phyloP scores from a whole-genome alignment of 2,113 vertebrate species.

The Chaetodon auriga region DNA sequence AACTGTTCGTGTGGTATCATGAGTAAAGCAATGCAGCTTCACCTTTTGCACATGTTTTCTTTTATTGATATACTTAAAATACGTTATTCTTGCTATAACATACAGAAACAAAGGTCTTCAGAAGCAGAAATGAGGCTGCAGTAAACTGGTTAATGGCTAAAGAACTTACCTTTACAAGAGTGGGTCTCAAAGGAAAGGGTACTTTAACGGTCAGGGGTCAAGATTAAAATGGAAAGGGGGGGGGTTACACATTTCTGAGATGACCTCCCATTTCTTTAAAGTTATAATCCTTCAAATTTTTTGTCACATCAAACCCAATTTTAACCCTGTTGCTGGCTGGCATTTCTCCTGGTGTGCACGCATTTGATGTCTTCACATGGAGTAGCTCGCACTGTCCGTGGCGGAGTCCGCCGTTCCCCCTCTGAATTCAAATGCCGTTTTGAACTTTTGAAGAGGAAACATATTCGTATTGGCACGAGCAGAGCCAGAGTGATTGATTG shows the following conservation, averaged over 20 bases:
- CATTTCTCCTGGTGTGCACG: not conserved
- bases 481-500: not conserved
- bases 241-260: not conserved
- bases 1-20: not conserved
- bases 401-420: not conserved
- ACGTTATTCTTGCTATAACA: not conserved
- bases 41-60: not conserved
- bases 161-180: constrained; percentile 36
- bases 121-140: not conserved
- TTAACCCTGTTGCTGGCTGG: not conserved
- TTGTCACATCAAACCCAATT: not conserved
- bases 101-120: not conserved
- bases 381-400: not conserved
- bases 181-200: not conserved
- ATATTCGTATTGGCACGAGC: not conserved
- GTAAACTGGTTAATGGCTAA: not conserved
- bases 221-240: not conserved
- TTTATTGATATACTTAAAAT: not conserved
- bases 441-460: not conserved
- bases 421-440: not conserved
- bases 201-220: not conserved
- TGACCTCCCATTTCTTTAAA: not conserved
- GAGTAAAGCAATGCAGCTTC: not conserved
- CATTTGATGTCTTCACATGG: not conserved
- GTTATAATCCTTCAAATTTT: not conserved